A percentile compares a stretch with the other conserved stretches of the same genome.
Evolutionary conservation across 2,797 vertebrate genomes (phyloP).

Genomic region (Enteromius thamalakanensis): DNA sequence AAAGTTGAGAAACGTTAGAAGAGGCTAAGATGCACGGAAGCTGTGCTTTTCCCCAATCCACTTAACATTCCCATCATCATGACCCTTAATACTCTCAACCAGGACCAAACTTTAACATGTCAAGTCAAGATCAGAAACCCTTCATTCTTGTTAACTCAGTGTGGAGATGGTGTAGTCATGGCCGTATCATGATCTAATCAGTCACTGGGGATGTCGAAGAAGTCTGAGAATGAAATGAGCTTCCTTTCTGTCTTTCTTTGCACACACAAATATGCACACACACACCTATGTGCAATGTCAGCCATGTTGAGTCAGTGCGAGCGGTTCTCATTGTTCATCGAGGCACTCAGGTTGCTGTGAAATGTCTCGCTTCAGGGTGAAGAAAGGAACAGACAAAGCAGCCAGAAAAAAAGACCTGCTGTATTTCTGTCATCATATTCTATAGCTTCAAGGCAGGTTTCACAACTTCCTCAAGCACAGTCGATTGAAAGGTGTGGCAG

Average conservation of each 20-base stretch:
- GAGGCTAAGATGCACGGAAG: slow-evolving; percentile 27
- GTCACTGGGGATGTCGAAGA: slow-evolving; percentile 15
- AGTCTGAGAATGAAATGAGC: slow-evolving; percentile 38
- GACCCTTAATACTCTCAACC: slow-evolving; percentile 8
- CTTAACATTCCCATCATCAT: slow-evolving; percentile 37
- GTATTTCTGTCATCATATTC: slow-evolving; percentile 66
- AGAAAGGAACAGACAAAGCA: slow-evolving; percentile 63
- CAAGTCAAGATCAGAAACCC: slow-evolving; percentile 15
- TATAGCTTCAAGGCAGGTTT: slow-evolving; percentile 73
- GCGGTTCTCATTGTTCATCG: slow-evolving; percentile 62
- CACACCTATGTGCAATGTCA: slow-evolving; percentile 59
- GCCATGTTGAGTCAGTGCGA: slow-evolving; percentile 58
- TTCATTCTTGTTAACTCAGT: slow-evolving; percentile 12
- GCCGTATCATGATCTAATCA: slow-evolving; percentile 9
- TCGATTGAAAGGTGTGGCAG: slow-evolving; percentile 68
- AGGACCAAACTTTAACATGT: slow-evolving; percentile 22
- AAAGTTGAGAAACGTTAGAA: slow-evolving; percentile 26
- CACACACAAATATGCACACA: slow-evolving; percentile 47
- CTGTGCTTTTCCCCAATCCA: slow-evolving; percentile 44
- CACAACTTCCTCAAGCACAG: slow-evolving; percentile 69
- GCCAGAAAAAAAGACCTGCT: slow-evolving; percentile 70
- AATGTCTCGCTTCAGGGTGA: slow-evolving; percentile 75
- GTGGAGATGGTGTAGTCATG: neutral
- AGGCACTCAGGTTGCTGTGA: slow-evolving; percentile 68
- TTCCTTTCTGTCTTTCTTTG: slow-evolving; percentile 35